Base-by-base conservation (phyloP, 2,888 invertebrate species). In the Dryococelus australis region DNA sequence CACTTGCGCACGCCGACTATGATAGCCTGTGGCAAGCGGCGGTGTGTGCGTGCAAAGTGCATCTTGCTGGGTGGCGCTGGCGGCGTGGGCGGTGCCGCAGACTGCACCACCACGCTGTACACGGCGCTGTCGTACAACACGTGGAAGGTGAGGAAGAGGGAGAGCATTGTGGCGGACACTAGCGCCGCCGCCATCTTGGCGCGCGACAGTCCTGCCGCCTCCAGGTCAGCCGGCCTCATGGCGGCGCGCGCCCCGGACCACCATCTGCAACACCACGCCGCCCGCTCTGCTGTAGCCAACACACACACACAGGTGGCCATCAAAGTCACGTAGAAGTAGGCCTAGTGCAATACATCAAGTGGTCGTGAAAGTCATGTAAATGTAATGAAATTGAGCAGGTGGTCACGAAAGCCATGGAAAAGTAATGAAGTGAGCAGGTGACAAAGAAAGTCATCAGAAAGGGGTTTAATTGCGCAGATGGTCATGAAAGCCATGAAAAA, bases 1-100 rank as follows among this genome's bases (percentile, higher is more conserved):
- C 98, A 98, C 93, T 99, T 99, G 90, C 99, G 95, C 47, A 98
- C 99, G 86, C 99, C 99, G 90, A 99, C 96, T 91, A 99, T 98
- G 90, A 99, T 95, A 79, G 97, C 96, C 94, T 96, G 93, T n/a
- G 96, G 96, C 90, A 96, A 92, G 90, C 95, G 93, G 78, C 95
- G 93, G 90, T 93, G 94, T 84, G 95, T 95, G 89, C 95, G 94
- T 5, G 95, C 94, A 89, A 95, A 95, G 91, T 95, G 94, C 88
- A 94, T 93, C 88, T 94, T 27, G 85, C 24, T 10, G 27, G 51
- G 79, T 78, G 24, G 87, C 51, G 53, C 43, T 43, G n/a, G 43
- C 16, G 43, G 26, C 84, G 93, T 92, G 84, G 93, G 91, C 12
- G 93, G 8, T 92, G 91, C 89, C 93, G 92, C 78, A 12, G 90